Conservation (phyloP, 2,113 vertebrate species). For the Microcebus murinus region DNA sequence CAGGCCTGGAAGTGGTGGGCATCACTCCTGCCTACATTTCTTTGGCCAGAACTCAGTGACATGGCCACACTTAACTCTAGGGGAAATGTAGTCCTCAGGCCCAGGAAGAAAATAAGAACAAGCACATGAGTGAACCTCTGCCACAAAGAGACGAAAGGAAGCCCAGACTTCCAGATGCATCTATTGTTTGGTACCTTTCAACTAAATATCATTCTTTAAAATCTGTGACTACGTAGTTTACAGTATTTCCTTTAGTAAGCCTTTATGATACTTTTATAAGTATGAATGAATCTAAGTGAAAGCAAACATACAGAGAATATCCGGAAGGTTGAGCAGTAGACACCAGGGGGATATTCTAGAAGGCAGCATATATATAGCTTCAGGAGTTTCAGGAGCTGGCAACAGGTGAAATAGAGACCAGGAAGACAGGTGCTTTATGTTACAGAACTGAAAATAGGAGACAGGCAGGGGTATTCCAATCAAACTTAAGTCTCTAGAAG, state of each 20-base stretch:
- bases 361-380: background rate
- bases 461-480: background rate
- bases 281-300: background rate
- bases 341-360: background rate
- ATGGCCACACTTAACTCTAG: background rate
- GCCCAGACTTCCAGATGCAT: background rate
- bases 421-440: background rate
- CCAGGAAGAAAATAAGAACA: background rate
- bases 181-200: background rate
- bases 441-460: background rate
- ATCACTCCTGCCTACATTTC: background rate
- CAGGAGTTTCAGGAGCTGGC: background rate
- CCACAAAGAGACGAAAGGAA: background rate
- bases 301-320: background rate
- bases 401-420: background rate
- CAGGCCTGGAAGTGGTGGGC: accelerated
- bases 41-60: background rate
- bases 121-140: background rate
- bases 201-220: constrained; percentile 34
- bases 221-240: background rate
- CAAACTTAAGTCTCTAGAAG: background rate
- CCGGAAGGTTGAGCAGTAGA: background rate
- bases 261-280: background rate
- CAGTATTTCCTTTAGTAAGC: background rate
- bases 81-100: background rate